Conservation (phyloP, 2,797 vertebrate species). For the Enteromius trimaculatus region DNA sequence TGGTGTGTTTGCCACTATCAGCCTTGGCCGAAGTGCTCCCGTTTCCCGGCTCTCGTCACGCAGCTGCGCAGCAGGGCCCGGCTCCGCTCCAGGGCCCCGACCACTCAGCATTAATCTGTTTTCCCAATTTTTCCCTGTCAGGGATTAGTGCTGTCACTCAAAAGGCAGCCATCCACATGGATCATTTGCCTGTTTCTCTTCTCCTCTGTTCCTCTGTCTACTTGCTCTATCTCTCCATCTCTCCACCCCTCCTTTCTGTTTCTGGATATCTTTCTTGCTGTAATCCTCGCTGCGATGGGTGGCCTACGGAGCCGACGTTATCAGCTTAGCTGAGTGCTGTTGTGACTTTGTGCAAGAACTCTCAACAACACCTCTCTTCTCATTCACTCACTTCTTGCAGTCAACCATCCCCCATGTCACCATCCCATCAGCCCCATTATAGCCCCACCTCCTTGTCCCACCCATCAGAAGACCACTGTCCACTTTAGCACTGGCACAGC, state of each 20-base stretch:
- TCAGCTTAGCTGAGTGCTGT: constrained; percentile 54
- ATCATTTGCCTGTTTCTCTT: constrained; percentile 46
- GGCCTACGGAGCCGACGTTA: constrained; percentile 48
- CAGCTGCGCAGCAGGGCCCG: constrained; percentile 62
- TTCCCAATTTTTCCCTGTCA: constrained; percentile 71
- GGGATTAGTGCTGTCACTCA: constrained; percentile 75
- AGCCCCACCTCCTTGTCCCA: constrained; percentile 43
- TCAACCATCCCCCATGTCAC: constrained; percentile 53
- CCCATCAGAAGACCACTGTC: constrained; percentile 55
- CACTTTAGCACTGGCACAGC: constrained; percentile 56
- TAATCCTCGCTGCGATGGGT: constrained; percentile 48
- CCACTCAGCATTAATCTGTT: constrained; percentile 72
- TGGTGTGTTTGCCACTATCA: constrained; percentile 43
- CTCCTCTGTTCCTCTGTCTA: constrained; percentile 20
- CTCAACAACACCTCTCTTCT: constrained; percentile 35
- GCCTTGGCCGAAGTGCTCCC: constrained; percentile 47
- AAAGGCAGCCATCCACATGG: constrained; percentile 60
- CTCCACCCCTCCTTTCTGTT: constrained; percentile 39
- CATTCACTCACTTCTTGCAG: constrained; percentile 30
- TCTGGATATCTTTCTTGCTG: constrained; percentile 41
- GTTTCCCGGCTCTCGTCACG: constrained; percentile 61
- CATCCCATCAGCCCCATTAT: constrained; percentile 17
- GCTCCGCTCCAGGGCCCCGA: constrained; percentile 63
- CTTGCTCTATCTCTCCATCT: constrained; percentile 49
- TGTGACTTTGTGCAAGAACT: constrained; percentile 55